A percentile compares a stretch with the other conserved stretches of the same genome.
Evolutionary conservation across 1,140 invertebrate species (phyloP).

Genomic region (Drosophila burlai): DNA sequence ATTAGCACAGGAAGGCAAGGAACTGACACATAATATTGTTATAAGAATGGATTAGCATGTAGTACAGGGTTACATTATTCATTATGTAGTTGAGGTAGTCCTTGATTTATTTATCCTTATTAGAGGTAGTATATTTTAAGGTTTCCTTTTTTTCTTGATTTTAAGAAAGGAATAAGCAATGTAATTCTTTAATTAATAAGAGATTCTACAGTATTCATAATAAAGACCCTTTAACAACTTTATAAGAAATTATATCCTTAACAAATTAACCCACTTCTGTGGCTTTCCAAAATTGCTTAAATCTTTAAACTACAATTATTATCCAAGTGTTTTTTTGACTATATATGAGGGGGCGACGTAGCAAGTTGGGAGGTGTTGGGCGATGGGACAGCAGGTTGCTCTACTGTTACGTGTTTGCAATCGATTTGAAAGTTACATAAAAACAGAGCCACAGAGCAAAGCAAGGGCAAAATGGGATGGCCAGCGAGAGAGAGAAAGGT

Average conservation of each 20-base stretch:
- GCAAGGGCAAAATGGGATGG: constrained; percentile 10
- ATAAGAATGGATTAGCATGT: not conserved
- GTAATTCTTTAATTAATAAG: not conserved
- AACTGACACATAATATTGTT: not conserved
- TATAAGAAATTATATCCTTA: not conserved
- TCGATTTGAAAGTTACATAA: constrained; percentile 84
- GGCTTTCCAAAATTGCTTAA: not conserved
- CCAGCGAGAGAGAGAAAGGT: not conserved
- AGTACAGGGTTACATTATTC: not conserved
- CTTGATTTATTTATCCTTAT: not conserved
- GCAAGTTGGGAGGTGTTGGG: constrained; percentile 16
- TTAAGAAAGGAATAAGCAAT: not conserved
- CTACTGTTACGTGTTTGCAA: constrained; percentile 81
- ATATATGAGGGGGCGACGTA: constrained; percentile 21
- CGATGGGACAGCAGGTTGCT: constrained; percentile 53
- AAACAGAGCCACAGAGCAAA: constrained; percentile 58
- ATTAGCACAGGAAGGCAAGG: too few species aligned
- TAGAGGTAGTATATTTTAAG: not conserved
- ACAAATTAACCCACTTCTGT: not conserved
- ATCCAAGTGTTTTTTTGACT: constrained; percentile 13
- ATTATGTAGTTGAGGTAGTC: not conserved
- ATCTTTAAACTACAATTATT: not conserved
- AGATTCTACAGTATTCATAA: not conserved
- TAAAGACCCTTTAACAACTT: fast-evolving
- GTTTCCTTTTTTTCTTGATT: not conserved